These are phyloP conservation scores for Lasioglossum leucozonium DNA, from an alignment of 2,888 invertebrate species.

Conservation along the genomic window DNA sequence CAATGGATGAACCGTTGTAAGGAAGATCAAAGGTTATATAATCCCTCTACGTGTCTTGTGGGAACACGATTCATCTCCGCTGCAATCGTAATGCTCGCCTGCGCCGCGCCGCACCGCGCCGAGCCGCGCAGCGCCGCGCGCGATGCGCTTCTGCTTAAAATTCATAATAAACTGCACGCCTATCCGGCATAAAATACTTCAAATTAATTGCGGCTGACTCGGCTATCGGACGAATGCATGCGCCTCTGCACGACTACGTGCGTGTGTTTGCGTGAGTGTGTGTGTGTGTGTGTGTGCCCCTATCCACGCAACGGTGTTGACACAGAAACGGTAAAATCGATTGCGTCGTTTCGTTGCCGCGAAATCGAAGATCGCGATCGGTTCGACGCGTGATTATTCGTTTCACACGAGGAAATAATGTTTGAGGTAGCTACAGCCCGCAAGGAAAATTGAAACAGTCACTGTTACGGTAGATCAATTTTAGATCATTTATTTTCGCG, in stretches of 20 bases:
- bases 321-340: conserved; percentile 46
- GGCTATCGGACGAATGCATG: conserved; percentile 35
- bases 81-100: conserved; percentile 71
- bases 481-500: not conserved
- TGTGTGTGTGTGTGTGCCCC: not conserved
- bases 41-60: conserved; percentile 75
- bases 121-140: conserved; percentile 38
- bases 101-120: conserved; percentile 44
- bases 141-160: conserved; percentile 70
- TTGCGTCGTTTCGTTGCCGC: not conserved
- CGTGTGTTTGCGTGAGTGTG: no score
- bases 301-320: conserved; percentile 20
- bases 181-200: conserved; percentile 58
- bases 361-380: not conserved
- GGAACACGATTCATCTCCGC: conserved; percentile 74
- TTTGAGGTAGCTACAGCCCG: not conserved
- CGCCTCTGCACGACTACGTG: not conserved
- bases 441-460: not conserved
- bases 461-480: not conserved
- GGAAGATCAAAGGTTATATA: conserved; percentile 75
- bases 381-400: not conserved
- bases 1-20: conserved; percentile 76
- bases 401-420: not conserved
- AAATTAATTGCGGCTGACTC: conserved; percentile 64
- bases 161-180: conserved; percentile 71